A percentile compares a stretch with the other conserved stretches of the same genome.
These are phyloP conservation scores for Rhinopithecus roxellana DNA, from an alignment of 2,113 vertebrate species.

Conservation along the genomic window DNA sequence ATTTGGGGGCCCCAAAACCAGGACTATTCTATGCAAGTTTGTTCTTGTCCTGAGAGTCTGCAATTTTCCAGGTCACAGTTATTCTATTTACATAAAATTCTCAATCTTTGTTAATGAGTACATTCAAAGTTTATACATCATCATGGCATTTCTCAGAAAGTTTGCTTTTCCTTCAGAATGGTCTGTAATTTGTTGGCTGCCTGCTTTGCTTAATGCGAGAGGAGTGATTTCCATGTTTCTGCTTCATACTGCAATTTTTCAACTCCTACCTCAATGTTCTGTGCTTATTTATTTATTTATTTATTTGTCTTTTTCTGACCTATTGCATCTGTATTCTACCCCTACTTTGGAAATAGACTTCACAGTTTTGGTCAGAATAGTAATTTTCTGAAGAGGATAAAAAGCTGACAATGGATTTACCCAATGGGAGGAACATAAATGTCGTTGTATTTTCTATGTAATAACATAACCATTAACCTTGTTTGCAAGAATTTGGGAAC, in stretches of 20 bases:
- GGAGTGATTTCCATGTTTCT: neutral
- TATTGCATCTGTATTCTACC: neutral
- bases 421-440: neutral
- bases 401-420: neutral
- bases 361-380: neutral
- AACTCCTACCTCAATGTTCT: neutral
- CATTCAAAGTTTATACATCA: neutral
- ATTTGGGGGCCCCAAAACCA: neutral
- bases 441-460: neutral
- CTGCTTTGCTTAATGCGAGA: neutral
- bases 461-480: neutral
- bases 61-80: neutral
- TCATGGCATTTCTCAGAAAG: neutral
- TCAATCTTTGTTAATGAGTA: neutral
- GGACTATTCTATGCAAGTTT: neutral
- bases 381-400: conserved; percentile 5
- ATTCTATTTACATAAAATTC: neutral
- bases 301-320: neutral
- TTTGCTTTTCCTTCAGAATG: neutral
- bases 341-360: neutral
- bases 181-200: neutral
- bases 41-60: neutral
- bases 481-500: neutral
- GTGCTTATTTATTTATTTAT: neutral
- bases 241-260: neutral